These are phyloP conservation scores for Lasius fuliginosus DNA, from an alignment of 2,888 invertebrate genomes.

Conservation along the genomic window DNA sequence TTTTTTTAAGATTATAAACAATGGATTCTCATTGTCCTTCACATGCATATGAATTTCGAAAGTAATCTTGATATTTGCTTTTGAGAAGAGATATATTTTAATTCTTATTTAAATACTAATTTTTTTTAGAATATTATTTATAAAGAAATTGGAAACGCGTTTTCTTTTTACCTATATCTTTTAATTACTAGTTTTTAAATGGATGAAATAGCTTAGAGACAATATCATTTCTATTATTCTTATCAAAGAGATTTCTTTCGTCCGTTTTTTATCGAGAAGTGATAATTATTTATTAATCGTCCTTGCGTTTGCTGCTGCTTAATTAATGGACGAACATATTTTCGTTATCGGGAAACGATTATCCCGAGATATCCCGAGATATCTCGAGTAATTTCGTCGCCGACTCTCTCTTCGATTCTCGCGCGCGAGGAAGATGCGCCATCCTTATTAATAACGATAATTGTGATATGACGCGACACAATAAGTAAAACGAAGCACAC, in stretches of 20 bases:
- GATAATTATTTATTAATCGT: slow-evolving; percentile 39
- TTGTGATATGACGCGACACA: background rate
- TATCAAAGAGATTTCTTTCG: background rate
- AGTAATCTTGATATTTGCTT: background rate
- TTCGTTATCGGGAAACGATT: slow-evolving; percentile 71
- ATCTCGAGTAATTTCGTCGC: slow-evolving; percentile 58
- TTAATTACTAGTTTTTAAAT: slow-evolving; percentile 21
- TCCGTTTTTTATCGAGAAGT: slow-evolving; percentile 1
- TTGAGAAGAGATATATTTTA: background rate
- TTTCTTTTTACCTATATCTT: background rate
- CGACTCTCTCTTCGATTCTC: slow-evolving; percentile 48
- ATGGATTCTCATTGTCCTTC: background rate
- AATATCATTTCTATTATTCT: background rate
- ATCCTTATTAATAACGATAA: background rate
- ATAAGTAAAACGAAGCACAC: background rate
- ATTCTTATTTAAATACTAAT: background rate
- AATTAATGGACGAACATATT: slow-evolving; percentile 63
- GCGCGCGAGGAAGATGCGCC: slow-evolving; percentile 49
- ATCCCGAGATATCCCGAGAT: slow-evolving; percentile 69
- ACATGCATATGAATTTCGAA: background rate
- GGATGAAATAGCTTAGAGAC: background rate
- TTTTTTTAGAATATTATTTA: background rate
- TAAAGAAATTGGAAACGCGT: background rate
- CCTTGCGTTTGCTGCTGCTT: slow-evolving; percentile 18
- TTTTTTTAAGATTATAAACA: background rate